Percentiles rank a stretch among this genome's conserved stretches.
These are phyloP conservation scores for Xerus inauris DNA, from an alignment of 2,113 vertebrate species.

Conservation along the genomic window DNA sequence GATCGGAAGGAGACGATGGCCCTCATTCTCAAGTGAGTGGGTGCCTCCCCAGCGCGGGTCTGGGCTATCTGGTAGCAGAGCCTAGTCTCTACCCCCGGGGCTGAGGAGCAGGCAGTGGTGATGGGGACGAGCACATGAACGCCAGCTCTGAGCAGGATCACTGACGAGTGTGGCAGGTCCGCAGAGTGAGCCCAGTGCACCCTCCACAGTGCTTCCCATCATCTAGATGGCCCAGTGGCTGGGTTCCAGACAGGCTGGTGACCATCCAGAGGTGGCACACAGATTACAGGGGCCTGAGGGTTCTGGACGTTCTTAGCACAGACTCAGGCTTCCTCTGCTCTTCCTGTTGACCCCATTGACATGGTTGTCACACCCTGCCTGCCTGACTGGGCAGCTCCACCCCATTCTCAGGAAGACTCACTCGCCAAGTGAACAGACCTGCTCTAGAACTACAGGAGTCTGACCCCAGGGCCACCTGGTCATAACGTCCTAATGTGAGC, in stretches of 20 bases:
- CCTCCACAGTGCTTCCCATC: accelerated
- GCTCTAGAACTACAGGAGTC: not conserved
- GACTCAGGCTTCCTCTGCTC: accelerated
- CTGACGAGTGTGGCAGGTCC: not conserved
- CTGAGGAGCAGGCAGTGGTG: accelerated
- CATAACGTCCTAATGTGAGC: too few relatives aligned
- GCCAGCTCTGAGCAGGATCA: not conserved
- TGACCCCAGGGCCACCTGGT: not conserved
- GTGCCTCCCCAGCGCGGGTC: accelerated
- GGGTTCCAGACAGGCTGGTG: not conserved
- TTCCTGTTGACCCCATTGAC: accelerated
- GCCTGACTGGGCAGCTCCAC: not conserved
- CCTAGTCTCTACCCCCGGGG: accelerated
- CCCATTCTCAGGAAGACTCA: not conserved
- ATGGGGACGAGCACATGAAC: accelerated
- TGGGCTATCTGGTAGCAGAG: accelerated
- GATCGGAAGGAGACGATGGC: slow-evolving; percentile 99
- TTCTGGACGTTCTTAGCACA: not conserved
- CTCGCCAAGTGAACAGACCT: too few relatives aligned
- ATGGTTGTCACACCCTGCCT: not conserved
- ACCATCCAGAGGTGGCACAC: not conserved
- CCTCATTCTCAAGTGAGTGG: slow-evolving; percentile 97
- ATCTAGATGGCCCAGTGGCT: accelerated
- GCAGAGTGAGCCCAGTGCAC: accelerated
- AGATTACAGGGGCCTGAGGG: not conserved